Evolutionary conservation across 64 coral and sea anemone species (phyloP).

Genomic region (Stylophora pistillata): DNA sequence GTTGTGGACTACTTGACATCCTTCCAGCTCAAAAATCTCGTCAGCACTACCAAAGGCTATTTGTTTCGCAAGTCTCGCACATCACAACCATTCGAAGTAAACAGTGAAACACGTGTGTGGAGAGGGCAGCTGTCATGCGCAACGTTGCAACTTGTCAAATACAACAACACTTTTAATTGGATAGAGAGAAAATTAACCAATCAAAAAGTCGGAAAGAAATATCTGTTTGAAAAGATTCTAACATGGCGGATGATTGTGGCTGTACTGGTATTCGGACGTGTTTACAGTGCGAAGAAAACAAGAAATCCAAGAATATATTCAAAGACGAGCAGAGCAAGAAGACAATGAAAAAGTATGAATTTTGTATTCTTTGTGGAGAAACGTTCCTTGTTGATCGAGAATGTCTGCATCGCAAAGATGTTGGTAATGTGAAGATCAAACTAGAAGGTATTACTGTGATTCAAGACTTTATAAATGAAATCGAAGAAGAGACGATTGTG

Average conservation of each 20-base stretch:
- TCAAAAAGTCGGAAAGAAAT: constrained; percentile 48
- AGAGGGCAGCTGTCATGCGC: constrained; percentile 60
- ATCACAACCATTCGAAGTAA: neutral
- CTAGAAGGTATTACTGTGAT: constrained; percentile 74
- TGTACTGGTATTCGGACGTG: constrained; percentile 88
- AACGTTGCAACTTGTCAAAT: constrained; percentile 3
- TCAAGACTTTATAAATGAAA: constrained; percentile 72
- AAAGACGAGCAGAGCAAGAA: constrained; percentile 12
- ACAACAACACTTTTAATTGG: constrained; percentile 62
- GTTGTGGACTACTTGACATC: constrained; percentile 41
- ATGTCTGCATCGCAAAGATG: constrained; percentile 26
- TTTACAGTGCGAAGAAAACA: constrained; percentile 84
- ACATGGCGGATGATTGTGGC: constrained; percentile 68
- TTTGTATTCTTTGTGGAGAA: constrained; percentile 71
- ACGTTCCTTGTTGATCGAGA: constrained; percentile 20
- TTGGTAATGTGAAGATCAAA: neutral
- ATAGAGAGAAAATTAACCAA: constrained; percentile 49
- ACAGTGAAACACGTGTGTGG: constrained; percentile 56
- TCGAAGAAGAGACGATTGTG: constrained; percentile 73
- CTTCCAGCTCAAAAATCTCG: neutral
- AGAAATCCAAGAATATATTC: neutral
- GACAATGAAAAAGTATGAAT: constrained; percentile 39
- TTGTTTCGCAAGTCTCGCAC: neutral
- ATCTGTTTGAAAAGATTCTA: neutral
- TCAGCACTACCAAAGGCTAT: neutral